Conservation (phyloP, 2,888 invertebrate species). For the Athalia circularis region DNA sequence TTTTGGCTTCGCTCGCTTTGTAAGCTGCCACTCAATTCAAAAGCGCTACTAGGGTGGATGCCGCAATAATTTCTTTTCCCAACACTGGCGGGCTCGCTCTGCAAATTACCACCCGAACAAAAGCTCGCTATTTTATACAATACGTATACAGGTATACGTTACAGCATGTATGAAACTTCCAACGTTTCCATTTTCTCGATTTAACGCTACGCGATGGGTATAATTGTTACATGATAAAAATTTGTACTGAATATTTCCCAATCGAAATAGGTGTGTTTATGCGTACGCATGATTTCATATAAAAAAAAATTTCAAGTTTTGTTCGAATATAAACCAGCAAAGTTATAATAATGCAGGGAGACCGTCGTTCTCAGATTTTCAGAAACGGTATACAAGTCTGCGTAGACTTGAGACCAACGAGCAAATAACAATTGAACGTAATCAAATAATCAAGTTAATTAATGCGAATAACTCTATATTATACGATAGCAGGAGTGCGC, state of each 20-base stretch:
- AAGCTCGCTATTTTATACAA: not conserved
- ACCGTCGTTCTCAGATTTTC: too few relatives aligned
- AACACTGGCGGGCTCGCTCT: not conserved
- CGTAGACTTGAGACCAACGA: too few relatives aligned
- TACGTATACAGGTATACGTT: not conserved
- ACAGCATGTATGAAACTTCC: not conserved
- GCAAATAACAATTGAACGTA: too few relatives aligned
- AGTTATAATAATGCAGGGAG: too few relatives aligned
- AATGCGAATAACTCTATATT: too few relatives aligned
- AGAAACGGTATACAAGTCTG: too few relatives aligned
- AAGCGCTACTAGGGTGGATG: conserved; percentile 1
- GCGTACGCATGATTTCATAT: too few relatives aligned
- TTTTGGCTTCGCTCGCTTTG: conserved; percentile 13
- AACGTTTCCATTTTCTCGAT: conserved; percentile 9
- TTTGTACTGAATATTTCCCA: not conserved
- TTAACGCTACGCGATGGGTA: conserved; percentile 9
- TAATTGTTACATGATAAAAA: conserved; percentile 5
- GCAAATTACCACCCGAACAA: conserved; percentile 29
- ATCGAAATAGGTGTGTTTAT: not conserved
- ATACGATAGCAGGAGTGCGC: too few relatives aligned
- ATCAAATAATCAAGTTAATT: too few relatives aligned
- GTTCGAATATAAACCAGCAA: too few relatives aligned
- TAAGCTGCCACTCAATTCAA: conserved; percentile 30
- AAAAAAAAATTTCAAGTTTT: too few relatives aligned
- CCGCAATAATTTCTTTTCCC: conserved; percentile 18